Conservation (phyloP, 2,113 vertebrate genomes). For the Hypocryptadius cinnamomeus region DNA sequence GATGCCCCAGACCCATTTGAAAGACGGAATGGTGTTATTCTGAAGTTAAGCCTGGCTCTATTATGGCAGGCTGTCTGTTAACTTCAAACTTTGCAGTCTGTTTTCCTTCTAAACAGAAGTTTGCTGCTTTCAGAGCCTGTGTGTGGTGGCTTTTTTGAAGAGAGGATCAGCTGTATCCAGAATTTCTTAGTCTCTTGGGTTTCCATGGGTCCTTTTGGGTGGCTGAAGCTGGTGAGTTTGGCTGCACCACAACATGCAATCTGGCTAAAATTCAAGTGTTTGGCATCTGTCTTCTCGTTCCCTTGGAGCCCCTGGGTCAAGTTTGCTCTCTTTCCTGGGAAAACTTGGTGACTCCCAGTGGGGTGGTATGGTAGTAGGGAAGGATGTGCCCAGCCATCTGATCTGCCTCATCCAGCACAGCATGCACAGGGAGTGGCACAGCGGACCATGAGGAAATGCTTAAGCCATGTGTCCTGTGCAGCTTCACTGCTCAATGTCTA, state of each 20-base stretch:
- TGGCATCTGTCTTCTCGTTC: neutral
- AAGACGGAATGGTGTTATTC: neutral
- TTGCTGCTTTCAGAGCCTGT: neutral
- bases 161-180: neutral
- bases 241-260: neutral
- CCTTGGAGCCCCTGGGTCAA: neutral
- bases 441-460: fast-evolving
- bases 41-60: neutral
- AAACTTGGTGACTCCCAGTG: neutral
- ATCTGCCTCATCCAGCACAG: fast-evolving
- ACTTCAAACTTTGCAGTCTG: neutral
- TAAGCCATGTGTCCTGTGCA: neutral
- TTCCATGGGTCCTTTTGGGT: neutral
- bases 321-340: neutral
- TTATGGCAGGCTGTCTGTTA: fast-evolving
- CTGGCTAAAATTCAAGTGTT: neutral
- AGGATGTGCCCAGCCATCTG: neutral
- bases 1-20: neutral
- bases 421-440: fast-evolving
- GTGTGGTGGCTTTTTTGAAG: neutral
- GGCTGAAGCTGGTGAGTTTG: neutral
- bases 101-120: neutral
- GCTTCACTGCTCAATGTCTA: neutral
- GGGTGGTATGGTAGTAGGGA: fast-evolving
- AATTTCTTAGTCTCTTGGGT: neutral